Base-by-base conservation (phyloP, 2,888 invertebrate genomes). In the Cyrtodaria siliqua region DNA sequence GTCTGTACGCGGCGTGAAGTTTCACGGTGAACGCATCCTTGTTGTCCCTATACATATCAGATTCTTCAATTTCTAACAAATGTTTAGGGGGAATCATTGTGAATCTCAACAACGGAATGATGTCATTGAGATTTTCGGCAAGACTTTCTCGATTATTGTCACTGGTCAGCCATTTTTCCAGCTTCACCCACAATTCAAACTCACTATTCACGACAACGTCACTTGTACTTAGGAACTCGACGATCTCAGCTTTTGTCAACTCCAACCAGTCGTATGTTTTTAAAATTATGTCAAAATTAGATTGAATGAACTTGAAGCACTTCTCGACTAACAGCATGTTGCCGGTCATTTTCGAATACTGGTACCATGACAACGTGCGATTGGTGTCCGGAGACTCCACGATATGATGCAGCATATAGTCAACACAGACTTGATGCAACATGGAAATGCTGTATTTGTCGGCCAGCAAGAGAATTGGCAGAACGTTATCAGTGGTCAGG, bases 341-440 rank as follows among this genome's bases (percentile, higher is more conserved):
- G 20, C 82, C 84, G 0, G 88, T 89, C 84, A 89, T 86, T 71
- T 89, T 89, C 16, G 89, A 78, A 64, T 90, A 90, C 67, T 90
- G 89, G 78, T 87, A 90, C 90, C 90, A 90, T 8, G 89, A 88
- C 6, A 90, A 74, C 40, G 89, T 87, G 9, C 88, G 79, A 55
- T 89, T 89, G 9, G 88, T 87, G 79, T 89, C 87, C 1, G 89
- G 89, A 6, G 86, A 83, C 61, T 89, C 87, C 0, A 88, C 90
- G n/a, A 90, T 88, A 69, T 90, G 89, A 14, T 83, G 79, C 52
- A 83, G 63, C 90, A 90, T 90, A 77, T 88, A 89, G 16, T 84
- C 77, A 6, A 89, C 86, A 78, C 89, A 89, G 8, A 88, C 83
- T 44, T 86, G 74, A 0, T 83, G 83, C 16, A 91, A 93, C 90